Conservation (phyloP, 2,797 vertebrate genomes). For the Smutsia gigantea region DNA sequence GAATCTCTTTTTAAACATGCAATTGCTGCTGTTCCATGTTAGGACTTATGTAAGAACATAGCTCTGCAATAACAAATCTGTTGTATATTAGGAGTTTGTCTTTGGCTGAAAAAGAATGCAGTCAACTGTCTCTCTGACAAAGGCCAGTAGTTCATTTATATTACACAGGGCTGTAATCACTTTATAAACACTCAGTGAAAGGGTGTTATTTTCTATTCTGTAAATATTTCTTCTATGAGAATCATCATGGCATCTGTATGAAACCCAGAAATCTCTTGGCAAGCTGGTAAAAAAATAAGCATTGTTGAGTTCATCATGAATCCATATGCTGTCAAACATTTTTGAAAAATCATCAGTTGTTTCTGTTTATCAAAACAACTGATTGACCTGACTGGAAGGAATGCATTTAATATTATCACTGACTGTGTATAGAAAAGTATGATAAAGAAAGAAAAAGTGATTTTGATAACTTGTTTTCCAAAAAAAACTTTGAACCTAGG, state of each 20-base stretch:
- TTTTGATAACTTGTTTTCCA: background rate
- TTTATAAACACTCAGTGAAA: background rate
- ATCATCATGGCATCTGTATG: background rate
- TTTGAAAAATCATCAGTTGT: background rate
- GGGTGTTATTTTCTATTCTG: background rate
- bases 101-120: background rate
- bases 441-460: background rate
- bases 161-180: background rate
- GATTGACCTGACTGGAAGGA: background rate
- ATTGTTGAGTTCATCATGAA: background rate
- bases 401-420: background rate
- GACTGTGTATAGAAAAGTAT: background rate
- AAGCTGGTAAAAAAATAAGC: background rate
- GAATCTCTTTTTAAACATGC: background rate
- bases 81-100: background rate
- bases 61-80: background rate
- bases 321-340: background rate
- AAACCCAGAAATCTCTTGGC: background rate
- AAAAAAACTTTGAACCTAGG: background rate
- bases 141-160: background rate
- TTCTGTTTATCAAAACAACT: background rate
- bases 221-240: background rate
- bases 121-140: background rate
- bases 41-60: background rate
- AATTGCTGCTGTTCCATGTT: background rate